Base-by-base conservation (phyloP, 2,797 vertebrate species). In the Streptopelia turtur region DNA sequence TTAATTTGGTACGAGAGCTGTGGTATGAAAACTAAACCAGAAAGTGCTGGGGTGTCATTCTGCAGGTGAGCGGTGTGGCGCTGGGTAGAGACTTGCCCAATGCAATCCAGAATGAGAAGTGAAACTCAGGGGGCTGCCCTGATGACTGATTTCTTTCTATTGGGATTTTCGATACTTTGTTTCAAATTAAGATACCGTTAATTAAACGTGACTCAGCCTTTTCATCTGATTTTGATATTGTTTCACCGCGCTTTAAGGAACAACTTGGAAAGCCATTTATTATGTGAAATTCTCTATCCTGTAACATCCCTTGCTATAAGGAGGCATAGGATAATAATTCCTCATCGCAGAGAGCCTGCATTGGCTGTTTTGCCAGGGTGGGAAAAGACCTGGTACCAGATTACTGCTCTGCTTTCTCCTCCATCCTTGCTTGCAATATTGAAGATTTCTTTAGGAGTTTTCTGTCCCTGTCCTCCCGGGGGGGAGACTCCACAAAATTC, bases 251-350 rank as follows among this genome's bases (percentile, higher is more conserved):
- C 74, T 77, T 85, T 43, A 71, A 59, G 52, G 82, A 89, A 47
- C 16, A 64, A 85, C 71, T 95, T 90, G 61, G 50, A 80, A 90
- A 93, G 52, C 63, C 56, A 59, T 90, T 92, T 83, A 82, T 49
- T 35, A 22, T 50, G 53, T 72, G 90, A 41, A 88, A 61, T 27
- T 77, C 45, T 77, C 82, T 53, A 25, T 84, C 71, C 49, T 84
- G 63, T 59, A 76, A 18, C 80, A 64, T 72, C 49, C 59, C 75
- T 74, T 0, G 0, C 75, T 76, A 25, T 71, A 35, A 70, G 74
- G 68, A 82, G 55, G 12, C 20, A 50, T 72, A 55, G 37, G 71
- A 82, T 68, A 61, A 70, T 13, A 70, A 74, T 87, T 60, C 24
- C n/a, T 80, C 78, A 55, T 37, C 2, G 2, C 39, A 45, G 41